Evolutionary conservation across 1,140 invertebrate species (phyloP), one percentile per base, ranked within the genome.

Genomic region (Scaptomyza hsui): DNA sequence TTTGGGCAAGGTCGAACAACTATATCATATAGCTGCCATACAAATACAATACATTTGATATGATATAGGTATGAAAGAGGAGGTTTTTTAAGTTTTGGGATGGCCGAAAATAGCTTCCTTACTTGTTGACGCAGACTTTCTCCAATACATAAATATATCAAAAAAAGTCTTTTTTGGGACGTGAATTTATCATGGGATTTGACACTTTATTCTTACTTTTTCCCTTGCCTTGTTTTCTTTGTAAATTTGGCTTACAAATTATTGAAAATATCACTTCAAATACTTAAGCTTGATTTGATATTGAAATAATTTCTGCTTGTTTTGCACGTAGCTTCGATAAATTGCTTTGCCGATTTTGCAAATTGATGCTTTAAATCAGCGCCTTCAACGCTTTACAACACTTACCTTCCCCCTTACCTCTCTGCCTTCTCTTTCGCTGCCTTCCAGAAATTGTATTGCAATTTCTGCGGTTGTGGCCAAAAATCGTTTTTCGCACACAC

Each of bases 401-500:
- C 26, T 29, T 9, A 7, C 26, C 26, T 29, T 7, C 7, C 7
- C 26, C 26, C 24, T 10, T 12, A 35, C 3, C 5, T 16, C 26
- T 15, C 2, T 12, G 13, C 29, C 12, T 35, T 12, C 29, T 6
- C 60, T 45, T 26, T 5, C 15, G 21, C 4, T 26, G 24, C 4
- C 24, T 6, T 29, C 35, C 1, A 39, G 5, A 52, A 52, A 52
- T 56, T 62, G n/a, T 57, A 70, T 76, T 64, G 59, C 67, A 77
- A 77, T 79, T 78, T 69, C 32, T 62, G 62, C 37, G 69, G 57
- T 49, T 52, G 49, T 37, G 53, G 62, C 72, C 64, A 55, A 67
- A 78, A 78, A 69, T 78, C 71, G 76, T 79, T 72, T 78, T 72
- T 65, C 42, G 52, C 57, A 62, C 64, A 76, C 32, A 37, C 9